phyloP scores from a whole-genome alignment of 2,113 vertebrate genomes.

The Xiphophorus maculatus region DNA sequence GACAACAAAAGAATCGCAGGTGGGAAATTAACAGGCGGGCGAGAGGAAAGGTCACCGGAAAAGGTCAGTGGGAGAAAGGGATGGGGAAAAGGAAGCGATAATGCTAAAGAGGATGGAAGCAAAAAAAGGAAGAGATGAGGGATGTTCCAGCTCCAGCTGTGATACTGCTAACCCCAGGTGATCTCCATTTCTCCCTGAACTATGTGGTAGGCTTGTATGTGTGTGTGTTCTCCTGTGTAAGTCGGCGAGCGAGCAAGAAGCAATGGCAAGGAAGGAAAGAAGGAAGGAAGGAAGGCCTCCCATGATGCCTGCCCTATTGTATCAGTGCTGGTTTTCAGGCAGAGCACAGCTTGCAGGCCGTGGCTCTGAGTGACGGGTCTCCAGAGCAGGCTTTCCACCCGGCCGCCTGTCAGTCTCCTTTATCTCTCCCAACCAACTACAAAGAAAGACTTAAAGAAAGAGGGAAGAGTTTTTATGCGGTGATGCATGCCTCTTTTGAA shows the following conservation, averaged over 20 bases:
- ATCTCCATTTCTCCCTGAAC: conserved; percentile 40
- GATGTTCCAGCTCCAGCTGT: conserved; percentile 55
- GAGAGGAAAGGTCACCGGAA: conserved; percentile 45
- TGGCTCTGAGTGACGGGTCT: conserved; percentile 54
- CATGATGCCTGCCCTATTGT: conserved; percentile 41
- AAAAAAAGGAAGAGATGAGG: conserved; percentile 5
- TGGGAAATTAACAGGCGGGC: conserved; percentile 52
- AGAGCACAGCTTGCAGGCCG: conserved; percentile 41
- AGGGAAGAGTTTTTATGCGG: conserved; percentile 1
- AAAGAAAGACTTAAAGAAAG: conserved; percentile 10
- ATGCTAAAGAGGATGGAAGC: conserved; percentile 12
- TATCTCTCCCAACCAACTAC: conserved; percentile 26
- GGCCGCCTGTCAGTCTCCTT: neutral
- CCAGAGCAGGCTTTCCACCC: conserved; percentile 50
- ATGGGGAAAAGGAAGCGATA: conserved; percentile 19
- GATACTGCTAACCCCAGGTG: conserved; percentile 47
- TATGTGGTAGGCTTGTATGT: neutral
- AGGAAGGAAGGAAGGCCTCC: conserved; percentile 40
- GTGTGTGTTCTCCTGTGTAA: conserved; percentile 1
- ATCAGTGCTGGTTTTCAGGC: conserved; percentile 34
- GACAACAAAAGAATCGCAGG: conserved; percentile 36
- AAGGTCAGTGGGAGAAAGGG: conserved; percentile 29
- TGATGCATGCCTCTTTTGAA: neutral
- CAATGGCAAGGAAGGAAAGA: conserved; percentile 2
- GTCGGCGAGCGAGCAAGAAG: neutral